Base-by-base conservation (phyloP, 2,888 invertebrate genomes). In the Anorthoa munda region DNA sequence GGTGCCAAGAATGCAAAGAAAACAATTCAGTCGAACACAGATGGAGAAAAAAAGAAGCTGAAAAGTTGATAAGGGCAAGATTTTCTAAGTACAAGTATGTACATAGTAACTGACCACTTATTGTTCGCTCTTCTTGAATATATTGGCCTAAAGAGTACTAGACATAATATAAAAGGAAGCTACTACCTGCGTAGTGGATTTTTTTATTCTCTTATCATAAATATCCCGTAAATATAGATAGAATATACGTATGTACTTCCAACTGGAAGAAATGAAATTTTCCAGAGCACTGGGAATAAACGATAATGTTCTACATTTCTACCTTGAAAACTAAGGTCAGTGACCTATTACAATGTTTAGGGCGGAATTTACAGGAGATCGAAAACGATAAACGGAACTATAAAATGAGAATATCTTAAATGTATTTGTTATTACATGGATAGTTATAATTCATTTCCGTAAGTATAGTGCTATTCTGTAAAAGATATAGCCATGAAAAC, bases 191-290 rank as follows among this genome's bases (percentile, higher is more conserved):
- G 7, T 46, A 31, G 45, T 58, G 15, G 48, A 68, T 68, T 58
- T 58, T 73, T 31, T 45, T 53, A 74, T 55, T 50, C 45, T 39
- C 13, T 13, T 74, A 48, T 18, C 66, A 53, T 58, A 79, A 66
- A 73, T 73, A 74, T 55, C 21, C 46, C 3, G 17, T n/a, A 26
- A 75, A 67, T 55, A 65, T 46, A 60, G 3, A 31, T 23, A 18
- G 45, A 64, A 64, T 46, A 26, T 18, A 65, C 26, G 4, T 61
- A 23, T 31, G 65, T 39, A 79, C 76, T 53, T 53, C 39, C 45
- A 12, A 26, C 45, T 66, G 63, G 58, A 81, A 70, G 23, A 51
- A 71, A 79, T 66, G 23, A 71, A 69, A 69, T 65, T 71, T 81
- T 81, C 71, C 50, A 66, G 63, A 39, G 50, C 55, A 55, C 58